Base-by-base conservation (phyloP, 2,113 vertebrate genomes). In the Chaetura pelagica region DNA sequence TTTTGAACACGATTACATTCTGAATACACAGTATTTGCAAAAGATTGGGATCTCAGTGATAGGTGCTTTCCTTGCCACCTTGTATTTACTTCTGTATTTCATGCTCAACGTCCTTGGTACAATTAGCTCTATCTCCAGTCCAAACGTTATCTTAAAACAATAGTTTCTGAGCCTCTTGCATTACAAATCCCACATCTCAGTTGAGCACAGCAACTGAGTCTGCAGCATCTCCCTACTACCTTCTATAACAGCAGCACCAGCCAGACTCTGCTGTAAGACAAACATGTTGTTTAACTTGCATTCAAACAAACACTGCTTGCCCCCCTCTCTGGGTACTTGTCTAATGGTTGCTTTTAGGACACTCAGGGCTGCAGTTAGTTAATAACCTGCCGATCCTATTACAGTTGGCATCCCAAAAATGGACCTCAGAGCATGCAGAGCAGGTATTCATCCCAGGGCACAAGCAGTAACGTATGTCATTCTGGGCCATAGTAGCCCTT, bases 11-110 rank as follows among this genome's bases (percentile, higher is more conserved):
- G 66, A 90, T 75, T 92, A 86, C 61, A 89, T 78, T 76, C 88
- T 57, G 94, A 96, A 87, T 86, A 96, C 88, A 89, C 35, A 91
- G 84, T 91, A 91, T 96, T 94, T 89, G 94, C 74, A 66, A 90
- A 94, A 82, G 89, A 90, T 79, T 79, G 62, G 66, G 44, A 88
- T 91, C 85, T 48, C 52, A 64, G 78, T 54, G 89, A 95, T 84
- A 87, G 68, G 68, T 90, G 69, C 88, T 92, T 94, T 96, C 85
- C 72, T 78, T 62, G 81, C 59, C 77, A 75, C 83, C 61, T 87
- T 93, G 90, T 92, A 61, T 89, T 95, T 94, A 86, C 87, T 90
- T 76, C 58, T 90, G 51, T 87, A 86, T 94, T 96, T 94, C 42
- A 90, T 49, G 71, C 78, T 84, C 73, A 59, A 42, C 84, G 84